A percentile compares a stretch with the other conserved stretches of the same genome.
Conservation (phyloP, 2,113 vertebrate genomes). For the Lontra canadensis region DNA sequence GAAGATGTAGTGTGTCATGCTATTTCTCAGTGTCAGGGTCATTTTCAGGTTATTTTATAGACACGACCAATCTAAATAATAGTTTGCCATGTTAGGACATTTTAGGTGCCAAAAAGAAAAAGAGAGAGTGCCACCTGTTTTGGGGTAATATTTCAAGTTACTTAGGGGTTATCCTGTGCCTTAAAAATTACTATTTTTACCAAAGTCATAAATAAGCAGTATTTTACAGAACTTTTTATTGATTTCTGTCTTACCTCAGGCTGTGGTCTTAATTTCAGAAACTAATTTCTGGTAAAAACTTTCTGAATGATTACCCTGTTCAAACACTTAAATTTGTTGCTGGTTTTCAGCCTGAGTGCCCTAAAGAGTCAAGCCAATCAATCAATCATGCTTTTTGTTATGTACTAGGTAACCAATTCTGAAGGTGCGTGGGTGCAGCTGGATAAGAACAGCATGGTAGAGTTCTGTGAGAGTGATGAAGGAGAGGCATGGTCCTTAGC, state of each 20-base stretch:
- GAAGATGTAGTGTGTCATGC: conserved; percentile 99
- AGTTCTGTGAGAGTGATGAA: conserved; percentile 99
- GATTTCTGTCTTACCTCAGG: conserved; percentile 79
- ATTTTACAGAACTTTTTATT: conserved; percentile 51
- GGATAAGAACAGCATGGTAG: conserved; percentile 99
- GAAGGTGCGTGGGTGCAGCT: conserved; percentile 99
- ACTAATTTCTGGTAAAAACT: conserved; percentile 60
- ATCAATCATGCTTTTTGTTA: conserved; percentile 81
- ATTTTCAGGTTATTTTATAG: conserved; percentile 55
- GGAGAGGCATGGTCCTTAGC: conserved; percentile 99
- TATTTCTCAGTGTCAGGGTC: conserved; percentile 87
- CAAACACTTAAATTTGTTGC: conserved; percentile 71
- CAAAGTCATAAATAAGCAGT: conserved; percentile 25
- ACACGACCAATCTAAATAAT: neutral
- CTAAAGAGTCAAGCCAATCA: conserved; percentile 78
- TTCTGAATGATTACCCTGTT: conserved; percentile 63
- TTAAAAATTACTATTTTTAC: conserved; percentile 52
- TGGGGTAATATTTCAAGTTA: conserved; percentile 58
- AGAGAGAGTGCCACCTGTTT: conserved; percentile 38
- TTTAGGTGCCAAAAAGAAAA: conserved; percentile 59
- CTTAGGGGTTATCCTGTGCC: conserved; percentile 9
- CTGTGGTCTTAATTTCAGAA: conserved; percentile 86
- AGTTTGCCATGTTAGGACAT: conserved; percentile 40
- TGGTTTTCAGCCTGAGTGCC: conserved; percentile 66
- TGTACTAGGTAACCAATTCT: conserved; percentile 95